A percentile compares a stretch with the other conserved stretches of the same genome.
Evolutionary conservation across 2,113 vertebrate species (phyloP).

Genomic region (Octodon degus): DNA sequence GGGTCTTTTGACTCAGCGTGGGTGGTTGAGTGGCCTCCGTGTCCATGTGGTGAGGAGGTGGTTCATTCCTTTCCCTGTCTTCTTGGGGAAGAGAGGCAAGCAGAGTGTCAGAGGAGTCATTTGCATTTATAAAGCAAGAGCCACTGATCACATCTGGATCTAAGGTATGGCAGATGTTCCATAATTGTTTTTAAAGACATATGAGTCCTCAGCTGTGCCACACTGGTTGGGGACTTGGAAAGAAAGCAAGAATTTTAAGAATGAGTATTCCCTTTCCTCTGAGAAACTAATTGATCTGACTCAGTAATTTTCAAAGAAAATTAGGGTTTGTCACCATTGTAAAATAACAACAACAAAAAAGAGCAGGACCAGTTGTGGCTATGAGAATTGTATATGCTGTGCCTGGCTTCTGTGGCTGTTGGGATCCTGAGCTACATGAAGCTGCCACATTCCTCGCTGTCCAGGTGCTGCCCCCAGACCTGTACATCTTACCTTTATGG

Average conservation of each 20-base stretch:
- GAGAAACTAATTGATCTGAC: neutral
- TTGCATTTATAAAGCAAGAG: slow-evolving; percentile 28
- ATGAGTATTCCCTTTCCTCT: neutral
- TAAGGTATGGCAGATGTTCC: slow-evolving; percentile 36
- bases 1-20: neutral
- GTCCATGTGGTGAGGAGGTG: accelerated
- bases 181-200: neutral
- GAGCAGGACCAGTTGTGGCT: neutral
- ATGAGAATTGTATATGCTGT: neutral
- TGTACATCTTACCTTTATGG: neutral
- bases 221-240: neutral
- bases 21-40: accelerated
- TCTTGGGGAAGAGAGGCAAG: neutral
- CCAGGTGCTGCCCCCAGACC: accelerated
- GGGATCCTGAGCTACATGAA: too few species aligned
- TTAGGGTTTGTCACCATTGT: neutral
- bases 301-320: neutral
- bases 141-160: slow-evolving; percentile 14
- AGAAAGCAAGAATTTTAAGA: neutral
- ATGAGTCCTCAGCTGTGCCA: neutral
- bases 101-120: neutral
- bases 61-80: neutral
- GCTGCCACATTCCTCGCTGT: accelerated
- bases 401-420: neutral
- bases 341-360: neutral